Evolutionary conservation across 2,888 invertebrate genomes (phyloP), one percentile per base, ranked within the genome.

Genomic region (Eupithecia insigniata): DNA sequence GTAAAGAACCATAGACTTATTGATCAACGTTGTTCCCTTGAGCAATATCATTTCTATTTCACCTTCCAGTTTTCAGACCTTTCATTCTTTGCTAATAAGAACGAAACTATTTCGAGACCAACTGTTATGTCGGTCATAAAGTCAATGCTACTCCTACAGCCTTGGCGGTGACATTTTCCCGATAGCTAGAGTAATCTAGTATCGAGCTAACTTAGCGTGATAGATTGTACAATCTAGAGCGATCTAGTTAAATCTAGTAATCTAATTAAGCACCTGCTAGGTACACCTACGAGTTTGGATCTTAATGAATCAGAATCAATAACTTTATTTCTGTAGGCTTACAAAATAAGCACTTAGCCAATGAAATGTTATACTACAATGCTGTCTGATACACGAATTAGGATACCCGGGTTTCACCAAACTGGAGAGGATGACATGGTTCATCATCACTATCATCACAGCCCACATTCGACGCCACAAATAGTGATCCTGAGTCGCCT

Each of bases 131-230:
- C 62, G 62, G 55, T 55, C 55, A 26, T 55, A 55, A 55, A 55
- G 55, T 55, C 55, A 55, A 10, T 62, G 62, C 62, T 62, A 36
- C 22, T 22, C 22, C 62, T 62, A 30, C 28, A 62, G n/a, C 32
- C 60, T 60, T 60, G 16, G 16, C 18, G 2, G 67, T 70, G 72
- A 72, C 75, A 66, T 72, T 75, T 72, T 67, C 46, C 67, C 43
- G 58, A 65, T 61, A 68, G 28, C 39, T 60, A 36, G 39, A 51
- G 14, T 36, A 67, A 30, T 26, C 39, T 67, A 43, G 51, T 18
- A 58, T 69, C 26, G 67, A 73, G 43, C 64, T 67, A 69, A 58
- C 46, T 66, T 60, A 30, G 18, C 60, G 28, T 60, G 60, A 60
- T 60, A 60, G 60, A 60, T 60, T 60, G 60, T 18, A 30, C 60